phyloP scores from a whole-genome alignment of 2,797 vertebrate species.

The Pagetopsis macropterus region DNA sequence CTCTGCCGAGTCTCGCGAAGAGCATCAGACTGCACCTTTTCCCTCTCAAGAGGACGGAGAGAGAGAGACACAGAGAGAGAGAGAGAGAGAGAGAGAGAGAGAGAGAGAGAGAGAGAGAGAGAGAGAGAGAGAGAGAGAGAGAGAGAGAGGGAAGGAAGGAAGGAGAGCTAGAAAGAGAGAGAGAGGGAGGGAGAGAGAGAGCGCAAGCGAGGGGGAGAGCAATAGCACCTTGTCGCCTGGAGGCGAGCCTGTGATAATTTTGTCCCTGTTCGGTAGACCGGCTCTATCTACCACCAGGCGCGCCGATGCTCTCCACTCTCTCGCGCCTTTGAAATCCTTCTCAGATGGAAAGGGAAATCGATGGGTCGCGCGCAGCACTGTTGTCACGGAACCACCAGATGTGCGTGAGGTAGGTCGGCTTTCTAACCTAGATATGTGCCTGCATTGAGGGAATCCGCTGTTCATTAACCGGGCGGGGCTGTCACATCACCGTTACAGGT shows the following conservation, averaged over 20 bases:
- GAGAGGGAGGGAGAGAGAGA: constrained; percentile 26
- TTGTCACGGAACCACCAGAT: constrained; percentile 60
- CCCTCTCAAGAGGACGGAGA: constrained; percentile 66
- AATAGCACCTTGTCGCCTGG: constrained; percentile 68
- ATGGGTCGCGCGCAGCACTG: constrained; percentile 65
- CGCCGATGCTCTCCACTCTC: constrained; percentile 44
- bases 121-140: too few species aligned
- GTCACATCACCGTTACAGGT: constrained; percentile 16
- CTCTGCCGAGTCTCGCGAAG: constrained; percentile 73
- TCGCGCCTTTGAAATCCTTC: constrained; percentile 41
- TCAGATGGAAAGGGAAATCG: constrained; percentile 62
- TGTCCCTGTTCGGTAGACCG: constrained; percentile 60
- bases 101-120: too few species aligned
- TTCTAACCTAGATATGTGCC: constrained; percentile 4
- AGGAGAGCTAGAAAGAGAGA: constrained; percentile 17
- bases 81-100: too few species aligned
- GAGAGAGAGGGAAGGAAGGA: too few species aligned
- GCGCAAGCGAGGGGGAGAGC: constrained; percentile 39
- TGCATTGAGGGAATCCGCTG: constrained; percentile 1
- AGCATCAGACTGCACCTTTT: constrained; percentile 83
- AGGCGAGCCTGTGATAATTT: constrained; percentile 69
- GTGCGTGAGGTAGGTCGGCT: constrained; percentile 71
- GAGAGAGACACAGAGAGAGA: constrained; percentile 33
- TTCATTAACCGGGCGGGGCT: constrained; percentile 16
- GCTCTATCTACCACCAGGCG: constrained; percentile 55